Evolutionary conservation across 1,140 invertebrate species (phyloP).

Genomic region (Linepithema humile): DNA sequence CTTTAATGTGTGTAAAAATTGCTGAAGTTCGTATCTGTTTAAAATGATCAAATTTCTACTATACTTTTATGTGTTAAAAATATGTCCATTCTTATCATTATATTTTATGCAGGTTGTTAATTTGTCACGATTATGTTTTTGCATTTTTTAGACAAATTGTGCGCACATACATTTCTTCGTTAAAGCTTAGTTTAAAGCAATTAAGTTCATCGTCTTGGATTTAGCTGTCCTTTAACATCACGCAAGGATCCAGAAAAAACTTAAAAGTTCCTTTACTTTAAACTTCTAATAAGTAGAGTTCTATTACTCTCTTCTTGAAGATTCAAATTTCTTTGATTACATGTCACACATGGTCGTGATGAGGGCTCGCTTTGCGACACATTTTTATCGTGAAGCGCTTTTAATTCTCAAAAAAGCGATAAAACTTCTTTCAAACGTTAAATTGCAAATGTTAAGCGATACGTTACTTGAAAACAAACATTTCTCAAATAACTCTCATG

Average conservation of each 20-base stretch:
- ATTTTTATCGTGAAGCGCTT: background rate
- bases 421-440: background rate
- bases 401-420: background rate
- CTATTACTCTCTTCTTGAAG: background rate
- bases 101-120: too few relatives aligned
- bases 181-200: background rate
- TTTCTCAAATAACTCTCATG: background rate
- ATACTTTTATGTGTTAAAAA: too few relatives aligned
- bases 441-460: background rate
- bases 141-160: background rate
- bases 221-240: background rate
- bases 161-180: too few relatives aligned
- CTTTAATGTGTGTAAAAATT: too few relatives aligned
- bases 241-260: background rate
- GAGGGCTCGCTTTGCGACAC: background rate
- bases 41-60: background rate
- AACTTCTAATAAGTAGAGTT: conserved; percentile 1
- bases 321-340: background rate
- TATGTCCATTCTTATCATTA: too few relatives aligned
- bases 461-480: background rate
- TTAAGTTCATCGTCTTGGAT: background rate
- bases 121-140: too few relatives aligned
- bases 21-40: too few relatives aligned
- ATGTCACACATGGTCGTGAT: background rate
- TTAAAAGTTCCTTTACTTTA: background rate